Percentiles rank a stretch among this genome's conserved stretches.
Evolutionary conservation across 1,140 invertebrate genomes (phyloP).

Genomic region (Acromyrmex charruanus): DNA sequence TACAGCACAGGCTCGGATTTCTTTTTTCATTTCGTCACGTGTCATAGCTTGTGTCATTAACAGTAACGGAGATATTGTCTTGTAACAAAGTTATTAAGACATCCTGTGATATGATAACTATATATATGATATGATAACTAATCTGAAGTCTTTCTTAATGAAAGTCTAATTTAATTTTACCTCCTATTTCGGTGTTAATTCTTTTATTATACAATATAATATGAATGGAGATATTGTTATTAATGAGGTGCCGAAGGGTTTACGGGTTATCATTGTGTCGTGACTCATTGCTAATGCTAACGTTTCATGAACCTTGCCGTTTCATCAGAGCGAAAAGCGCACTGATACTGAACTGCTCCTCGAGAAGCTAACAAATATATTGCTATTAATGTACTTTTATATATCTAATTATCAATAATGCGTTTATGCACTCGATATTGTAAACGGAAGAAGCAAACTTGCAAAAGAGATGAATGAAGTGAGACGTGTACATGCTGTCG

Average conservation of each 20-base stretch:
- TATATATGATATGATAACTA: not conserved
- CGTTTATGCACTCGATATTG: not conserved
- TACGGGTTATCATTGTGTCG: too few relatives aligned
- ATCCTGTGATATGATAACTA: not conserved
- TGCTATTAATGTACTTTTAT: not conserved
- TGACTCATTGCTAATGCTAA: too few relatives aligned
- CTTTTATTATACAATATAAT: not conserved
- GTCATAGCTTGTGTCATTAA: too few relatives aligned
- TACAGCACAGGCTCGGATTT: too few relatives aligned
- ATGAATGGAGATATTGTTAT: not conserved
- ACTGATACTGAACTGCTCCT: too few relatives aligned
- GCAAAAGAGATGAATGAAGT: slow-evolving; percentile 4
- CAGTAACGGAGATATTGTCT: too few relatives aligned
- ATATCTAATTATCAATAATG: not conserved
- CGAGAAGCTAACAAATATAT: not conserved
- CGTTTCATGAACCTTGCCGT: too few relatives aligned
- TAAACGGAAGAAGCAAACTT: not conserved
- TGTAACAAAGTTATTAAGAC: too few relatives aligned
- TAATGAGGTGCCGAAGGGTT: not conserved
- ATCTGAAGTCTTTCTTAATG: not conserved
- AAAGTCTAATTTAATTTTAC: not conserved
- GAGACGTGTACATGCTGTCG: not conserved
- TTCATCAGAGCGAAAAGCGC: too few relatives aligned
- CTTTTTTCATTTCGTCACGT: too few relatives aligned
- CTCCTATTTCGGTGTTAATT: not conserved